Percentiles rank a stretch among this genome's conserved stretches.
Conservation (phyloP, 2,888 invertebrate species). For the Scaptomyza cyrtandrae region DNA sequence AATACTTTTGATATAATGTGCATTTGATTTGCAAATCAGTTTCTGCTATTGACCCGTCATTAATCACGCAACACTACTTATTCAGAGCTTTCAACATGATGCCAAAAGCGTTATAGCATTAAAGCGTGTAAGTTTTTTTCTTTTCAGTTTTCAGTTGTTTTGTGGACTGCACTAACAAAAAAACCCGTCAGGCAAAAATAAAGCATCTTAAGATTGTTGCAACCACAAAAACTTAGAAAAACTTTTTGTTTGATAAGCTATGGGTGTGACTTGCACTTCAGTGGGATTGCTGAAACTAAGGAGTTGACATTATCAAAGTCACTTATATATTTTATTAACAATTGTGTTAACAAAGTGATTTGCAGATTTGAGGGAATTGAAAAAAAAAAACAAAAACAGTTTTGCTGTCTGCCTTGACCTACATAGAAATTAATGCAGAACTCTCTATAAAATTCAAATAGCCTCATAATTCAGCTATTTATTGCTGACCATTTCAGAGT, state of each 20-base stretch:
- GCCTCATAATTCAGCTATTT: background rate
- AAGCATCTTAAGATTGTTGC: constrained; percentile 17
- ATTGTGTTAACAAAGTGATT: constrained; percentile 44
- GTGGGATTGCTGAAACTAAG: constrained; percentile 6
- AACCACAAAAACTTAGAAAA: constrained; percentile 28
- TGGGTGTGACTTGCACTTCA: constrained; percentile 54
- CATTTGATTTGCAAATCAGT: constrained; percentile 66
- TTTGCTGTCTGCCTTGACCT: constrained; percentile 50
- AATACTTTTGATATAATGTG: constrained; percentile 61
- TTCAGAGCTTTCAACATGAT: constrained; percentile 39
- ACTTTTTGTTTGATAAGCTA: constrained; percentile 40
- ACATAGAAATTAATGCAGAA: constrained; percentile 42
- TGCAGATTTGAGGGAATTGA: constrained; percentile 46
- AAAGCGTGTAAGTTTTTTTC: too few species aligned
- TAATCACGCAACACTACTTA: constrained; percentile 57
- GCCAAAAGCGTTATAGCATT: constrained; percentile 3
- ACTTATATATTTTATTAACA: constrained; percentile 3
- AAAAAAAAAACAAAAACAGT: constrained; percentile 5
- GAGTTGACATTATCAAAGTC: constrained; percentile 31
- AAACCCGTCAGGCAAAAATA: constrained; percentile 31
- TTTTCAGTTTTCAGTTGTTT: too few species aligned
- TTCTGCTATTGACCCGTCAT: constrained; percentile 52
- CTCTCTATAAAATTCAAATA: constrained; percentile 27
- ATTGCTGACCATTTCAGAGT: constrained; percentile 23
- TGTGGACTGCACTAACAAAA: constrained; percentile 42